These are phyloP conservation scores for Microcebus murinus DNA, from an alignment of 2,113 vertebrate species.

Conservation along the genomic window DNA sequence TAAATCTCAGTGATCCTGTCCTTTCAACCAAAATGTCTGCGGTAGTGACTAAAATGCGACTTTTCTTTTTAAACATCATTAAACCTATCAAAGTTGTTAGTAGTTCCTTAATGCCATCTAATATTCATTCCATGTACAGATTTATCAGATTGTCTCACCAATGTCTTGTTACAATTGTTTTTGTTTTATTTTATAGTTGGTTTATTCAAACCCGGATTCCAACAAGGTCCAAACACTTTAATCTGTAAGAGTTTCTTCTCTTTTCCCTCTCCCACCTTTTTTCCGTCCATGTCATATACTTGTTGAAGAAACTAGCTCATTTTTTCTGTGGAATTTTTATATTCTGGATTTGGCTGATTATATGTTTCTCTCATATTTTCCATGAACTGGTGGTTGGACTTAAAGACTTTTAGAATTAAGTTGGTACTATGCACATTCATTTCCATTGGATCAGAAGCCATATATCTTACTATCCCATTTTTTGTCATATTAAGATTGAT, in stretches of 20 bases:
- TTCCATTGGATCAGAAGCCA: not conserved
- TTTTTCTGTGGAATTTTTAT: conserved; percentile 29
- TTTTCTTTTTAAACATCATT: not conserved
- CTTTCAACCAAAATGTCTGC: conserved; percentile 5
- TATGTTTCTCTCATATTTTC: conserved; percentile 17
- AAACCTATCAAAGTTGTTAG: not conserved
- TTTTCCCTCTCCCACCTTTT: not conserved
- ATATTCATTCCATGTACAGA: not conserved
- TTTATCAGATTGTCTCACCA: not conserved
- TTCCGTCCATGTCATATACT: not conserved
- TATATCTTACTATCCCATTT: not conserved
- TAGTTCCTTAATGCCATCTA: not conserved
- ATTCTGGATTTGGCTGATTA: not conserved
- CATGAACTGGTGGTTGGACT: not conserved
- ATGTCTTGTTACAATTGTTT: not conserved
- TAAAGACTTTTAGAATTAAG: conserved; percentile 16
- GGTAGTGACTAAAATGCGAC: not conserved
- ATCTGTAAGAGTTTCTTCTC: not conserved
- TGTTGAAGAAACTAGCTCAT: not conserved
- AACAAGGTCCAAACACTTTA: not conserved
- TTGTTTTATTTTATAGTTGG: not conserved
- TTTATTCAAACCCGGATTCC: not conserved
- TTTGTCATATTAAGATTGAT: not conserved
- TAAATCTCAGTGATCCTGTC: not conserved
- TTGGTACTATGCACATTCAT: not conserved